Evolutionary conservation across 2,888 invertebrate species (phyloP), one percentile per base, ranked within the genome.

Genomic region (Gnatocerus cornutus): DNA sequence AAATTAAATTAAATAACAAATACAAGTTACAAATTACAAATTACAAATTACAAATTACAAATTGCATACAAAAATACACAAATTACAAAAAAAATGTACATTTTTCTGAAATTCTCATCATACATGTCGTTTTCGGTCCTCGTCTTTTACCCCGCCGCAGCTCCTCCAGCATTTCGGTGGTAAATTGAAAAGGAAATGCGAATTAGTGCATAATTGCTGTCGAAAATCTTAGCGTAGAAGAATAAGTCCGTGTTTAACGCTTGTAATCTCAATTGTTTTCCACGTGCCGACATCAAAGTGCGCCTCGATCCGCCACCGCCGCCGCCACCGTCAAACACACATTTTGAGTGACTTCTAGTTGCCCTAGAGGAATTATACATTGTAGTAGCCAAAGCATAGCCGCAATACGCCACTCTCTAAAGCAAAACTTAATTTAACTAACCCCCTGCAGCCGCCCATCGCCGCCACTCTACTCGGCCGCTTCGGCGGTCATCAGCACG

Each of bases 401-500:
- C 79, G 80, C 78, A 78, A 78, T 78, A 78, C 77, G 77, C 72
- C 76, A 73, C 77, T 74, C 75, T 74, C 77, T 79, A 80, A 80
- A 81, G 81, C 80, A 79, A 80, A 83, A 82, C 82, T 82, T 83
- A 83, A 83, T 83, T 82, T 82, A 81, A 80, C 82, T 81, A 82
- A 81, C 81, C 80, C 80, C 76, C 72, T 65, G 71, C 66, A 68
- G 64, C 71, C 72, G 67, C 52, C 63, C 74, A 65, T 71, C 66
- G 69, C 62, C 59, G 66, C 64, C 9, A 1, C 68, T 69, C 69
- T 68, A 37, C 39, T 48, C 12, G 39, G 29, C 56, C 69, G 29
- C 58, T 65, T 50, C 50, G 65, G 10, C 10, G 3, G n/a, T 64
- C 67, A 70, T 58, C 39, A 39, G 52, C 48, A 61, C 71, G 71